Evolutionary conservation across 2,113 vertebrate species (phyloP).

Genomic region (Laticauda laticaudata): DNA sequence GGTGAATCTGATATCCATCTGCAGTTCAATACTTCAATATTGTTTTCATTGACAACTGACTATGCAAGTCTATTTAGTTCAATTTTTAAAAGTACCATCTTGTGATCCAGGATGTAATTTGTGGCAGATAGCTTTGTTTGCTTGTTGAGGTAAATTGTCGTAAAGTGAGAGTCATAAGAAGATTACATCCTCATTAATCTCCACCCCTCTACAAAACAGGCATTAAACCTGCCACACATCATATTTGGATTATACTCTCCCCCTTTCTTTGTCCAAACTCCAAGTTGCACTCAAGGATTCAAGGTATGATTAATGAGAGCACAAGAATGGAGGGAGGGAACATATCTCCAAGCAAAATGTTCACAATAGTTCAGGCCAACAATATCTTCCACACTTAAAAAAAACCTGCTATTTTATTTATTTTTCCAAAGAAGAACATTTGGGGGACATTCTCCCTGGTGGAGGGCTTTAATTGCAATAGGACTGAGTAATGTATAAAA

Average conservation of each 20-base stretch:
- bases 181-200: conserved; percentile 16
- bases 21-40: not conserved
- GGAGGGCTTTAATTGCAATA: not conserved
- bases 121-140: conserved; percentile 15
- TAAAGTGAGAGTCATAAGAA: conserved; percentile 23
- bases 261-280: not conserved
- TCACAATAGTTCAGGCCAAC: not conserved
- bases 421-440: not conserved
- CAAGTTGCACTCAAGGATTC: not conserved
- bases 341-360: not conserved
- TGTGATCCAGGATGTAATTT: conserved; percentile 26
- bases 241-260: not conserved
- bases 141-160: conserved; percentile 3
- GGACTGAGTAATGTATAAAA: not conserved
- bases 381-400: not conserved
- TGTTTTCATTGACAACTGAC: not conserved
- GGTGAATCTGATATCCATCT: not conserved
- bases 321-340: not conserved
- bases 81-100: not conserved
- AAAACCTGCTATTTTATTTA: not conserved
- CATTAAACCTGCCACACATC: not conserved
- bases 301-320: not conserved
- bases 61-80: not conserved
- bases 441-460: not conserved
- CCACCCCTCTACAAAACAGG: not conserved